Evolutionary conservation across 2,113 vertebrate genomes (phyloP), one percentile per base, ranked within the genome.

Genomic region (Istiophorus platypterus): DNA sequence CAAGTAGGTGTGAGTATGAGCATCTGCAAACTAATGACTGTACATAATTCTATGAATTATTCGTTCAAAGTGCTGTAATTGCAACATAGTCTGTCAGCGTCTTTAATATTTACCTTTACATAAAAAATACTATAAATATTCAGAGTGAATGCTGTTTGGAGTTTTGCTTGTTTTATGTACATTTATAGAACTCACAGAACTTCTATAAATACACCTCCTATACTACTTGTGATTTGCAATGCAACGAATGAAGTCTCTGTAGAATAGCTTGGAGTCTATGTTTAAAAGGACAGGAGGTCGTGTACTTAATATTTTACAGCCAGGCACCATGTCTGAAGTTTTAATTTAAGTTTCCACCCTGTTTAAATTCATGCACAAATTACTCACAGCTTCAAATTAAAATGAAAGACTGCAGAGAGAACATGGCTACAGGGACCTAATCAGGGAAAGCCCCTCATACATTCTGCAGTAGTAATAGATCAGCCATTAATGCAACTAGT

Each of bases 371-470:
- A 51, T 17, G 27, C 29, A 58, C 11, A 15, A 15, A 5, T 15
- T 47, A 57, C 2, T 0, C 27, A 47, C 14, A 3, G 10, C 61
- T 61, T 54, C 3, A 29, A 65, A 65, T 27, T 45, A 7, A 65
- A 31, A 73, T 61, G n/a, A 39, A 65, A 65, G 29, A 58, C 18
- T 39, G 45, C 31, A 52, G 42, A 78, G n/a, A 65, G 4, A 31
- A 61, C 13, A 51, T 42, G 3, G n/a, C 18, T 12, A 7, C 20
- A 45, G 18, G 8, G 9, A 59, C 26, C 52, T 37, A 26, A 7
- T 64, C 15, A 71, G n/a, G 14, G 5, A 34, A 72, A 61, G 11
- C 63, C 15, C 15, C 5, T 52, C 71, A 54, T 61, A 20, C 57
- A 62, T 54, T 61, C 18, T 70, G 65, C 47, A 69, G 37, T 37